Percentiles rank a stretch among this genome's conserved stretches.
These are phyloP conservation scores for Rutpela maculata DNA, from an alignment of 2,888 invertebrate genomes.

Conservation along the genomic window DNA sequence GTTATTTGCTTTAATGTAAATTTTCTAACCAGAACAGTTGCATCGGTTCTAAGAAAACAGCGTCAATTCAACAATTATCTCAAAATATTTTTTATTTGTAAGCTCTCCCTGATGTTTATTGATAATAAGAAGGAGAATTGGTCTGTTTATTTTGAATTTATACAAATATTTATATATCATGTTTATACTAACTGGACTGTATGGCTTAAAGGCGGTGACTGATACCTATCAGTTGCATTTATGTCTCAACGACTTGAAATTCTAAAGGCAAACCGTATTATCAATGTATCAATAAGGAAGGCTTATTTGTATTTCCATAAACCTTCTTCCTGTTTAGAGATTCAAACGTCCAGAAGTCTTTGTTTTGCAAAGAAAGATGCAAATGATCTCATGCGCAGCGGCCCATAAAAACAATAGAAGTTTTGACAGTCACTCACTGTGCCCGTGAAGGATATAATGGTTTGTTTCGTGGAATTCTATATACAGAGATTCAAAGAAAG, in stretches of 20 bases:
- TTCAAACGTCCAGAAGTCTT: not conserved
- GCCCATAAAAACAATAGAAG: constrained; percentile 24
- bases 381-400: constrained; percentile 13
- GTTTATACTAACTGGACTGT: not conserved
- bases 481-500: not conserved
- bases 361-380: constrained; percentile 16
- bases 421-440: constrained; percentile 21
- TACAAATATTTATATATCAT: constrained; percentile 3
- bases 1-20: not conserved
- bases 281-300: not conserved
- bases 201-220: not conserved
- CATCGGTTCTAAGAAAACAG: not conserved
- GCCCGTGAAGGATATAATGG: not conserved
- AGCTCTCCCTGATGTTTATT: not conserved
- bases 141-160: constrained; percentile 7
- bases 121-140: not conserved
- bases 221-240: constrained; percentile 2
- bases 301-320: not conserved
- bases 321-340: not conserved
- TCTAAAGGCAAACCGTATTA: not conserved
- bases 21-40: not conserved
- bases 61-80: too few relatives aligned
- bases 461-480: not conserved
- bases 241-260: not conserved
- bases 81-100: not conserved